Base-by-base conservation (phyloP, 2,113 vertebrate species). In the Mus musculus region DNA sequence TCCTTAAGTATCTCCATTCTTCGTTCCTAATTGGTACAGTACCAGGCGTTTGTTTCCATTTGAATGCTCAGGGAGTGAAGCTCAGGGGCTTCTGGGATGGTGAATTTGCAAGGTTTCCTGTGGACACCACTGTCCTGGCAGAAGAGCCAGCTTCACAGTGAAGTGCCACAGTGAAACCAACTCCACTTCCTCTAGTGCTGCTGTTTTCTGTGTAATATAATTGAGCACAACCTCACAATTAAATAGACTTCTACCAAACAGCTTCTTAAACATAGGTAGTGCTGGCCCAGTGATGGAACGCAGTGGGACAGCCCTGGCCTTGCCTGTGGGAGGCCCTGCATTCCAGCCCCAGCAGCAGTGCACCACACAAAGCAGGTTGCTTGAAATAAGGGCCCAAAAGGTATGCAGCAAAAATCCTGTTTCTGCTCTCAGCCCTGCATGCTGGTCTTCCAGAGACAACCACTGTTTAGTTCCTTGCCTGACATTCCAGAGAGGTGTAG, bases 171-270 rank as follows among this genome's bases (percentile, higher is more conserved):
- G 67, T 86, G 89, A 87, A 61, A 42, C 19, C 36, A 92, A 63
- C 30, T n/a, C 28, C n/a, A 46, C 6, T 76, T 90, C 92, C 91
- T 96, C 81, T 56, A 63, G 39, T 87, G 33, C 56, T 93, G 3
- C 86, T 24, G 24, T 61, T 72, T 8, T 71, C 85, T 72, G 7
- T 67, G 61, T 16, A 3, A 33, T 12, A 46, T 17, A 46, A 67
- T 28, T 46, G 59, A 86, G 84, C 84, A 86, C 84, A 49, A 7
- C 30, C 85, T 87, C 84, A 52, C 42, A 87, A 17, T 54, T 71
- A 90, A 65, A 42, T 94, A 94, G 61, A 56, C 54, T 92, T 97
- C 87, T 81, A 22, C 94, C 88, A 72, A 91, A 77, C 42, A 77
- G 46, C 9, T 90, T 95, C 90, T 95, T 90, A 7, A 90, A 93